Conservation (phyloP, 1,140 invertebrate species). For the Pinna nobilis region DNA sequence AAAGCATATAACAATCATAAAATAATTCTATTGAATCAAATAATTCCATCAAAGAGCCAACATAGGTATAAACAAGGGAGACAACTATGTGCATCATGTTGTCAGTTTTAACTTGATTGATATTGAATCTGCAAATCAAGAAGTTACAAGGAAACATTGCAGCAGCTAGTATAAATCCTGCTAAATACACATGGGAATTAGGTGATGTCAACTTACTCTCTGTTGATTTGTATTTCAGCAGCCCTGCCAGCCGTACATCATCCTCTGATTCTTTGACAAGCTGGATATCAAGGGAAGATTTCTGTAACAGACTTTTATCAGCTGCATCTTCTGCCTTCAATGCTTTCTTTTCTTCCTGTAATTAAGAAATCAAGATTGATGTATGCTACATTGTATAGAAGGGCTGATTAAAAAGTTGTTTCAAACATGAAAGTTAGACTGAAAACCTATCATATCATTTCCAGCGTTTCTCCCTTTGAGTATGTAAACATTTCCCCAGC, state of each 20-base stretch:
- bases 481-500: too few relatives aligned
- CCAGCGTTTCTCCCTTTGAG: too few relatives aligned
- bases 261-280: conserved; percentile 87
- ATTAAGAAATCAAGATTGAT: conserved; percentile 19
- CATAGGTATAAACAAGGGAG: neutral
- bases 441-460: neutral
- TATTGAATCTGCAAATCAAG: neutral
- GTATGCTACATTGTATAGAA: neutral
- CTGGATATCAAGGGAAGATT: conserved; percentile 85
- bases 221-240: conserved; percentile 78
- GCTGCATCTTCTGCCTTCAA: conserved; percentile 81
- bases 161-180: neutral
- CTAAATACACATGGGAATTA: neutral
- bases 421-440: neutral
- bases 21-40: neutral
- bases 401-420: neutral
- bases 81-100: neutral
- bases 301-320: conserved; percentile 85
- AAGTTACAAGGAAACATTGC: neutral
- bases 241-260: conserved; percentile 85
- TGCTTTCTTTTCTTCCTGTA: conserved; percentile 80
- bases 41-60: neutral
- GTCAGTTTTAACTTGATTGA: neutral
- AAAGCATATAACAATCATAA: too few relatives aligned
- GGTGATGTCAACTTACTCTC: conserved; percentile 63